A percentile compares a stretch with the other conserved stretches of the same genome.
These are phyloP conservation scores for Poicephalus gulielmi DNA, from an alignment of 2,113 vertebrate genomes.

Conservation along the genomic window DNA sequence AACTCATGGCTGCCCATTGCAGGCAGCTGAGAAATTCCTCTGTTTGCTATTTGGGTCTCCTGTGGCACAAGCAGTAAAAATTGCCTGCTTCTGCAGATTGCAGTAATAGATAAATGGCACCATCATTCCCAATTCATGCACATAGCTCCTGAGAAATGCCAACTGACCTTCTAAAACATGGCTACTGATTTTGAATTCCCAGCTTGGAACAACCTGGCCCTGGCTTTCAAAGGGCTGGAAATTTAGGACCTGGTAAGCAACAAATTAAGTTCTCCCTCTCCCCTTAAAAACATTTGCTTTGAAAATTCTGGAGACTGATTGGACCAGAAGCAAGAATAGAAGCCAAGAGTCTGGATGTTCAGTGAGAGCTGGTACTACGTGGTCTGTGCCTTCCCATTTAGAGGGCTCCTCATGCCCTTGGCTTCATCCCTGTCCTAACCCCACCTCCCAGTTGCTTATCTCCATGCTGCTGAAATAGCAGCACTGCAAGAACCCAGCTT, in stretches of 20 bases:
- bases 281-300: not conserved
- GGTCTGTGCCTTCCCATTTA: not conserved
- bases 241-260: not conserved
- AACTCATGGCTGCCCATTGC: not conserved
- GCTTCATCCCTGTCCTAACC: not conserved
- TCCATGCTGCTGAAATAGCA: not conserved
- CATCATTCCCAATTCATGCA: not conserved
- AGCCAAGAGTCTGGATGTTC: not conserved
- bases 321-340: not conserved
- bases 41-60: not conserved
- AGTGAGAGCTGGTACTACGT: not conserved
- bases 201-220: not conserved
- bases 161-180: not conserved
- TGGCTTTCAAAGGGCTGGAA: not conserved
- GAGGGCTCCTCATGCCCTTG: not conserved
- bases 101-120: not conserved
- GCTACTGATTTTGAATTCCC: not conserved
- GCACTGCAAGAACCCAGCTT: not conserved
- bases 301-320: not conserved
- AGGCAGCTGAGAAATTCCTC: constrained; percentile 44
- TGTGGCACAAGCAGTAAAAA: not conserved
- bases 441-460: not conserved
- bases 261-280: not conserved
- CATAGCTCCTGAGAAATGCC: not conserved
- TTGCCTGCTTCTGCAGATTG: not conserved